Base-by-base conservation (phyloP, 2,797 vertebrate species). In the Sebastes itinus region DNA sequence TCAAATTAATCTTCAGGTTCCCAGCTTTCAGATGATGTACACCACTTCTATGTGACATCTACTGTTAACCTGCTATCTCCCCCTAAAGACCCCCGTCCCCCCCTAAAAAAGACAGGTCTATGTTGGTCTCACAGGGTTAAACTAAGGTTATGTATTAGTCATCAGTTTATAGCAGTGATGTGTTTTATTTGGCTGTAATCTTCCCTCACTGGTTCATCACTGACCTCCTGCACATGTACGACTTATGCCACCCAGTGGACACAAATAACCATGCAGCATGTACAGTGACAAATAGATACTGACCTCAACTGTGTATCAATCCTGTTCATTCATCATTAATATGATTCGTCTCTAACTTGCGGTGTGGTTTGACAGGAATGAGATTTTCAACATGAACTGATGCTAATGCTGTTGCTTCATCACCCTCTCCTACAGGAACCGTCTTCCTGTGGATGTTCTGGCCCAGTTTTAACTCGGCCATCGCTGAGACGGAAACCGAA, bases 381-480 rank as follows among this genome's bases (percentile, higher is more conserved):
- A 35, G 4, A 58, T 30, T 13, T 28, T 67, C 8, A 14, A 10
- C 13, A 62, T 20, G 0, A 58, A 58, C 4, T 25, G 2, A 61
- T 6, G 6, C 5, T n/a, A 56, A 33, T 35, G 5, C 3, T 65
- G 20, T 35, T 4, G 64, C 11, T 49, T 67, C 7, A 14, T 76
- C 7, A 1, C 14, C 5, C 16, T 71, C 6, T 32, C 71, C n/a
- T 68, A 12, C 92, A 99, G 98, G 98, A 65, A 98, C 97, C 0
- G 93, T 99, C 74, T 99, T 97, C 88, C 92, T 99, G 38, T 99
- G 98, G 98, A 95, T 99, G 92, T 99, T 99, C 90, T 99, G 98
- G 98, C 98, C 98, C 80, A 99, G 98, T 90, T 99, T 98, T 89
- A 99, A 99, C 93, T 98, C 98, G 0, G 98, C 97, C 88, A 96